phyloP scores from a whole-genome alignment of 2,113 vertebrate species.

The Saimiri boliviensis region DNA sequence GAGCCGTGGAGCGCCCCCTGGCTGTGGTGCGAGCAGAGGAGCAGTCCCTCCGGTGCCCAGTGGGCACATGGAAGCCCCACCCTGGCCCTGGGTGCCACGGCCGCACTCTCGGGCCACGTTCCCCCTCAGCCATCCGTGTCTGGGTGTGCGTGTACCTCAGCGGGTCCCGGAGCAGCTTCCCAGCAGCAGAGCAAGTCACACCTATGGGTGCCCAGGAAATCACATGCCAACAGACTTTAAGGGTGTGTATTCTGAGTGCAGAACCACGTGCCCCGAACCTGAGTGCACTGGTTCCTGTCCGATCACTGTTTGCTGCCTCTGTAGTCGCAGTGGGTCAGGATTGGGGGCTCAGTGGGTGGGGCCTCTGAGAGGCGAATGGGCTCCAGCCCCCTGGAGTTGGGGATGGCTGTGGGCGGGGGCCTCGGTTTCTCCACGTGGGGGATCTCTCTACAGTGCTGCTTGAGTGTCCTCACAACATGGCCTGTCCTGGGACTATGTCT shows the following conservation, averaged over 20 bases:
- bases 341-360: not conserved
- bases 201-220: not conserved
- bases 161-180: too few species aligned
- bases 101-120: not conserved
- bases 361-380: too few species aligned
- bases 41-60: not conserved
- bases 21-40: not conserved
- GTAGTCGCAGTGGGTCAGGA: not conserved
- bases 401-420: not conserved
- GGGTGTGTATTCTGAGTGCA: not conserved
- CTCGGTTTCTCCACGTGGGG: not conserved
- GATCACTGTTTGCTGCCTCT: not conserved
- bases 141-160: not conserved
- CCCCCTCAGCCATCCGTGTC: not conserved
- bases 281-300: not conserved
- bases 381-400: too few species aligned
- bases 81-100: not conserved
- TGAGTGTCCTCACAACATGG: not conserved
- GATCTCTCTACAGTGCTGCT: not conserved
- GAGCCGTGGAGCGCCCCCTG: not conserved
- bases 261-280: not conserved
- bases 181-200: rapidly evolving
- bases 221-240: not conserved
- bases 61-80: too few species aligned
- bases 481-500: too few species aligned